Base-by-base conservation (phyloP, 2,888 invertebrate species). In the Volucella bombylans region DNA sequence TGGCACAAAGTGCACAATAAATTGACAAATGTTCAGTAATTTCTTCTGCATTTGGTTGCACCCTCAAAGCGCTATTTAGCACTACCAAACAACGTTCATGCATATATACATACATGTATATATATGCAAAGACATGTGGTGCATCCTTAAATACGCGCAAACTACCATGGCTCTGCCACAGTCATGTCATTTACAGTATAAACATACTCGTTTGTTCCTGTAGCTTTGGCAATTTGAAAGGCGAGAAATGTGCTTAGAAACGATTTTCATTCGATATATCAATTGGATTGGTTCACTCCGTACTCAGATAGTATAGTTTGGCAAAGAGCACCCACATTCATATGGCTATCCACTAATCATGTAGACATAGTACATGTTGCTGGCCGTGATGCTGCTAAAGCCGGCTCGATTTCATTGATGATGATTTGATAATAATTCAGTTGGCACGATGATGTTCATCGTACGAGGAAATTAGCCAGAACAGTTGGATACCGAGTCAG, bases 1-100 rank as follows among this genome's bases (percentile, higher is more conserved):
- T 85, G 81, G 81, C 85, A 85, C 81, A 77, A 76, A 68, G 81
- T 85, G 81, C 41, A 81, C 85, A 85, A 85, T 85, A 77, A 85
- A 80, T 77, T 85, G 85, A 85, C 72, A 85, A 85, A 85, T 85
- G 62, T 62, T 62, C 67, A 43, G 85, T 77, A 67, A 85, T 85
- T 81, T 81, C 76, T 85, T 72, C 41, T 62, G 57, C 76, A 79
- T 71, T 76, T 61, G 74, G 74, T 39, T 61, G 59, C 65, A 71
- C 69, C 65, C 64, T 69, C 69, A 31, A 64, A 69, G 39, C 8
- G 81, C 64, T 62, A 72, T 74, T 69, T 73, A 43, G 41, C 47
- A 54, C 43, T 12, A 61, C 57, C 67, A 55, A 14, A 54, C 14
- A 45, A 57, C 50, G 38, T 41, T 47, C 39, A 31, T 15, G 23